Base-by-base conservation (phyloP, 1,140 invertebrate species). In the Paraescarpia echinospica region DNA sequence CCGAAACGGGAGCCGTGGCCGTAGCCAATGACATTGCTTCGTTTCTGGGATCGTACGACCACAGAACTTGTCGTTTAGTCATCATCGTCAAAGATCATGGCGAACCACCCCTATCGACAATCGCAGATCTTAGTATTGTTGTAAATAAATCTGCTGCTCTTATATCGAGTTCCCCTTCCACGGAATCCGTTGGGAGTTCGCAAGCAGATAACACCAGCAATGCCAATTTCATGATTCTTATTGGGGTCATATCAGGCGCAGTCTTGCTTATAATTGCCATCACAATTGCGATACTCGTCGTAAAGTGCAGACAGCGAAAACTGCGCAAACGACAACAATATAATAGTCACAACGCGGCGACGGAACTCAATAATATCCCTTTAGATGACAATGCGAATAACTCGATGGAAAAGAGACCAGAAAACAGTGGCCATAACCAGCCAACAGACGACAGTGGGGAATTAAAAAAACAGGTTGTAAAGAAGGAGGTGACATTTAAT, bases 401-500 rank as follows among this genome's bases (percentile, higher is more conserved):
- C 18, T 91, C 48, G 18, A 27, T 33, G 5, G 41, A 35, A 51
- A 59, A 33, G 48, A 12, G 34, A 41, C 12, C 41, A 12, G 34
- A 14, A n/a, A 91, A 91, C 90, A 90, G 34, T 34, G 34, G 35
- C 31, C 90, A 90, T 22, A 48, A 91, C 34, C 48, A 31, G 35
- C 8, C 91, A 33, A 34, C 41, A 34, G 91, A 91, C 91, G 41
- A 35, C 14, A 12, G 34, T 0, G 91, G 33, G 9, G 48, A 48
- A 14, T 35, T 35, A 48, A 91, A 34, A 33, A 91, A 91, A 34
- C 34, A 91, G 34, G 41, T 35, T 33, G n/a, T 51, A 27, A 91
- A 91, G 41, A 91, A 91, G 48, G 91, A 91, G 41, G 91, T 91
- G 35, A 91, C 91, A 18, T 91, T 91, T 91, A 91, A 48, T 51